phyloP scores from a whole-genome alignment of 2,797 vertebrate genomes.

The Leucoraja ocellata region DNA sequence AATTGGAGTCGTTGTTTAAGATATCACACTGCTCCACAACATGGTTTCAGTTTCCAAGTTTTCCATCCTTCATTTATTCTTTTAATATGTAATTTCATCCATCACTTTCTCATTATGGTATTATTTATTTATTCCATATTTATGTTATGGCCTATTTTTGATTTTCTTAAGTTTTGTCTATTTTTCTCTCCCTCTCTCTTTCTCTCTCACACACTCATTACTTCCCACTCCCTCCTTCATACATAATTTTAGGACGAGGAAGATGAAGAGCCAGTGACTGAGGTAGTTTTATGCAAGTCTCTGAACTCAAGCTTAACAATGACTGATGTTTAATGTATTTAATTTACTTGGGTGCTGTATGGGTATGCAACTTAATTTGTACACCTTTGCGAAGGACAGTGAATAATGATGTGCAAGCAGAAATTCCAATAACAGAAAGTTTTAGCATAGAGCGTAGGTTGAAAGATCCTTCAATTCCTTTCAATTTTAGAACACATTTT shows the following conservation, averaged over 20 bases:
- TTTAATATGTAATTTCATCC: neutral
- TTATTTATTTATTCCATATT: neutral
- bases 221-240: neutral
- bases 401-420: neutral
- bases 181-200: conserved; percentile 37
- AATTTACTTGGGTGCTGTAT: neutral
- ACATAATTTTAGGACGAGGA: conserved; percentile 48
- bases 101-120: neutral
- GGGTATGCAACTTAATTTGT: neutral
- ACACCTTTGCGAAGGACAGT: neutral
- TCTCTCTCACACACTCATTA: conserved; percentile 43
- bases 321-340: neutral
- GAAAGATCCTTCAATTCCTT: neutral
- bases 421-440: neutral
- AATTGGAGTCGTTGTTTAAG: neutral
- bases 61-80: too few species aligned
- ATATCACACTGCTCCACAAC: neutral
- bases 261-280: conserved; percentile 51
- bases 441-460: neutral
- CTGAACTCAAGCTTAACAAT: neutral
- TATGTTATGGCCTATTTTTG: neutral
- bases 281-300: conserved; percentile 44
- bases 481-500: neutral
- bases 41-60: neutral
- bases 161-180: conserved; percentile 14